Conservation (phyloP, 2,888 invertebrate species). For the Nephrotoma flavescens region DNA sequence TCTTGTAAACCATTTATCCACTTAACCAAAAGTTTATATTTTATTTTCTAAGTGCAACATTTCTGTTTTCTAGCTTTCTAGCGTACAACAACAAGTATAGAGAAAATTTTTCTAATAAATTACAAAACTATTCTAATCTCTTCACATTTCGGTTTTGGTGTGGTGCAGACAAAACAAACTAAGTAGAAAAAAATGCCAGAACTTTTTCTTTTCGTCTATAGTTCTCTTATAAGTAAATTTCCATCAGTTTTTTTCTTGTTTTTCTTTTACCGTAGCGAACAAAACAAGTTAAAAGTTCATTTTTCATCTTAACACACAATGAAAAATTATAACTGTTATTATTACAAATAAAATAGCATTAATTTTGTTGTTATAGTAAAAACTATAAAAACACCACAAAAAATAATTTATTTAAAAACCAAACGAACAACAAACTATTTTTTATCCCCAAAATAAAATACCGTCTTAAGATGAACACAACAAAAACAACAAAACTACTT, state of each 20-base stretch:
- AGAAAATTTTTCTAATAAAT: neutral
- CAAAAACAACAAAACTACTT: neutral
- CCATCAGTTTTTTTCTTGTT: neutral
- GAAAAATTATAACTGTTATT: neutral
- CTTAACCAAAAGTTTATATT: neutral
- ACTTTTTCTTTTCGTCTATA: neutral
- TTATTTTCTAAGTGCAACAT: neutral
- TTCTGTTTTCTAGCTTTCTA: neutral
- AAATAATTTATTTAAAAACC: neutral
- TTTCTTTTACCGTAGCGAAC: neutral
- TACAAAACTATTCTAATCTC: neutral
- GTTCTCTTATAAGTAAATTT: neutral
- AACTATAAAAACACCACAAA: neutral
- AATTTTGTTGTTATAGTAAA: neutral
- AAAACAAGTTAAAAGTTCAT: neutral
- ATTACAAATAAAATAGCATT: neutral
- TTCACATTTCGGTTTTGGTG: neutral
- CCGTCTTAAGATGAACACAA: neutral
- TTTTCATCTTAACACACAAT: neutral
- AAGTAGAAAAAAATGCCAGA: neutral
- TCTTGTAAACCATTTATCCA: neutral
- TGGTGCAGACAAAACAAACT: neutral
- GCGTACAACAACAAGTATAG: neutral
- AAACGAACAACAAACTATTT: neutral
- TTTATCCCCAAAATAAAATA: neutral